A percentile compares a stretch with the other conserved stretches of the same genome.
Evolutionary conservation across 2,113 vertebrate genomes (phyloP).

Genomic region (Cyanoramphus novaezelandiae): DNA sequence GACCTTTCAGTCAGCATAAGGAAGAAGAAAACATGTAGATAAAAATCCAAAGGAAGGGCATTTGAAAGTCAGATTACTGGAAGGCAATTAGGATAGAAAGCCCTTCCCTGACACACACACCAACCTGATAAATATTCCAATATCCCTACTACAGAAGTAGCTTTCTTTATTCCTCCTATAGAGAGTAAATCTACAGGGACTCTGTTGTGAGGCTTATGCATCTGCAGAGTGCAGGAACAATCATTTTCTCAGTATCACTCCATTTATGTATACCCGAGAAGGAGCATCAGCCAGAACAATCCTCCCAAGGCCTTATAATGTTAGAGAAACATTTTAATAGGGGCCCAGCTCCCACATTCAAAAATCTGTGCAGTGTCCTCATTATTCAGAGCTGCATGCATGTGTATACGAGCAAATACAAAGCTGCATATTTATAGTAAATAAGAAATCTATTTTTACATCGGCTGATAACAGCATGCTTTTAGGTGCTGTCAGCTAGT

Average conservation of each 20-base stretch:
- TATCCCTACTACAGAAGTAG: neutral
- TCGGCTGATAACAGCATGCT: neutral
- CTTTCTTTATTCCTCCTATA: constrained; percentile 10
- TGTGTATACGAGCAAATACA: neutral
- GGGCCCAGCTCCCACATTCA: neutral
- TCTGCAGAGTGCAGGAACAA: neutral
- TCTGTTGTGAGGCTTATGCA: neutral
- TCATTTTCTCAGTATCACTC: neutral
- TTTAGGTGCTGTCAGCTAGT: neutral
- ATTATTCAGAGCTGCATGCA: neutral
- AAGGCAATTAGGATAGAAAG: constrained; percentile 36
- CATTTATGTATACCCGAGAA: neutral
- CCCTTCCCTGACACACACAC: neutral
- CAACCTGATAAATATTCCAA: constrained; percentile 47
- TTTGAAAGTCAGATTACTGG: constrained; percentile 47
- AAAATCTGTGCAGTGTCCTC: neutral
- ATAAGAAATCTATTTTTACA: neutral
- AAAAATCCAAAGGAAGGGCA: constrained; percentile 39
- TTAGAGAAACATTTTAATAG: neutral
- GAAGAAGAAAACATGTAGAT: neutral
- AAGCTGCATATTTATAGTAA: neutral
- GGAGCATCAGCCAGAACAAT: neutral
- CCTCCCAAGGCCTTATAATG: neutral
- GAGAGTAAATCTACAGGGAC: constrained; percentile 3
- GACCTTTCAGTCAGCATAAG: constrained; percentile 27